Base-by-base conservation (phyloP, 35 echinoderm and acorn worm genomes). In the Nesometra sesokonis region DNA sequence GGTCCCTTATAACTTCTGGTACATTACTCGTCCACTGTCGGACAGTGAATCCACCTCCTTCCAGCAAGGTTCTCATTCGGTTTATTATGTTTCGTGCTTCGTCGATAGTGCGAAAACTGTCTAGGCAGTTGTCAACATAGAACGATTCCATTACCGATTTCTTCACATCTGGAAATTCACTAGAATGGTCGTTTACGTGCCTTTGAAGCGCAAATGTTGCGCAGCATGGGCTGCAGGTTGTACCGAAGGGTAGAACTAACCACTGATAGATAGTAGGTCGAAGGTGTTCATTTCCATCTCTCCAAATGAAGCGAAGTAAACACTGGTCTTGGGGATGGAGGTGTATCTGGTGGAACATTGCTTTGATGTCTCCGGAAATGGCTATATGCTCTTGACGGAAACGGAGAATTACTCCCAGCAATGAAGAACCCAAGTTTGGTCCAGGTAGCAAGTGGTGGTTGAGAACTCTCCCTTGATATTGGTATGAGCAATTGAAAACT, bases 61-160 rank as follows among this genome's bases (percentile, higher is more conserved):
- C 3, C 3, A 57, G 29, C 15, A 36, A 29, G 11, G 27, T 33
- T 19, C n/a, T 30, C 84, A 76, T 31, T 21, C 35, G 13, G 11
- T 77, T 5, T 0, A 86, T 46, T 30, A 86, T 1, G 17, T 57
- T 67, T 33, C 23, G 37, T 2, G 84, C 84, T 77, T 86, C 57
- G n/a, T 34, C 47, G 4, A 34, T 46, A 5, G 84, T 32, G 4
- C 32, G 7, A 5, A 21, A 27, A 34, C 46, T 34, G 23, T 86
- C 31, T 5, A 86, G n/a, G 29, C 84, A 86, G 84, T 86, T 77
- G 32, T 86, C 47, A 77, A 86, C 84, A 33, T 86, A 77, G 33
- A 86, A 86, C 23, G 17, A 2, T 23, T 27, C 3, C 0, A 77
- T 0, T 33, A 86, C 57, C 17, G 38, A 47, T 32, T 33, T 76